phyloP scores from a whole-genome alignment of 2,888 invertebrate species.

The Ryuthela nishihirai region DNA sequence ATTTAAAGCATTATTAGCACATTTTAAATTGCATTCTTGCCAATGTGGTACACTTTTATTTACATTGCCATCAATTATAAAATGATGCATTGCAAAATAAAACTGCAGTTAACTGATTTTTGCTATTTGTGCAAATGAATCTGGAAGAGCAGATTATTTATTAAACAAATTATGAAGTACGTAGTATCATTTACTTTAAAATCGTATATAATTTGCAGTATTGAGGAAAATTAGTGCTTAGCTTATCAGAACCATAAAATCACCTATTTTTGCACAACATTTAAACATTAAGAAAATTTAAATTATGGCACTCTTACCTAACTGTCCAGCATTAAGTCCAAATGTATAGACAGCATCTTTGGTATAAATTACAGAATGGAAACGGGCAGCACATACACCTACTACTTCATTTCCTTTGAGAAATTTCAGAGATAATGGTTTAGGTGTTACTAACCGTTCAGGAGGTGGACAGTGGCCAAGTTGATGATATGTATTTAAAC shows the following conservation, averaged over 20 bases:
- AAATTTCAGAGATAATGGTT: constrained; percentile 45
- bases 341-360: constrained; percentile 65
- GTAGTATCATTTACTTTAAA: too few relatives aligned
- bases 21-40: too few relatives aligned
- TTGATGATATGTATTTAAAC: constrained; percentile 64
- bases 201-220: too few relatives aligned
- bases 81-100: too few relatives aligned
- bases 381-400: constrained; percentile 64
- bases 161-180: too few relatives aligned
- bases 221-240: not conserved
- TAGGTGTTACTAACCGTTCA: constrained; percentile 54
- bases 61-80: too few relatives aligned
- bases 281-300: not conserved
- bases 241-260: not conserved
- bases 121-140: too few relatives aligned
- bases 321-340: constrained; percentile 77
- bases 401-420: constrained; percentile 48
- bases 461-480: constrained; percentile 59
- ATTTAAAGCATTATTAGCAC: too few relatives aligned
- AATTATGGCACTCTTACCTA: constrained; percentile 53
- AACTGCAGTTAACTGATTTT: too few relatives aligned
- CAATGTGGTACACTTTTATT: too few relatives aligned
- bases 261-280: not conserved
- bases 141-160: too few relatives aligned
- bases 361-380: constrained; percentile 67